A percentile compares a stretch with the other conserved stretches of the same genome.
Conservation (phyloP, 2,888 invertebrate species). For the Drosophila cracens region DNA sequence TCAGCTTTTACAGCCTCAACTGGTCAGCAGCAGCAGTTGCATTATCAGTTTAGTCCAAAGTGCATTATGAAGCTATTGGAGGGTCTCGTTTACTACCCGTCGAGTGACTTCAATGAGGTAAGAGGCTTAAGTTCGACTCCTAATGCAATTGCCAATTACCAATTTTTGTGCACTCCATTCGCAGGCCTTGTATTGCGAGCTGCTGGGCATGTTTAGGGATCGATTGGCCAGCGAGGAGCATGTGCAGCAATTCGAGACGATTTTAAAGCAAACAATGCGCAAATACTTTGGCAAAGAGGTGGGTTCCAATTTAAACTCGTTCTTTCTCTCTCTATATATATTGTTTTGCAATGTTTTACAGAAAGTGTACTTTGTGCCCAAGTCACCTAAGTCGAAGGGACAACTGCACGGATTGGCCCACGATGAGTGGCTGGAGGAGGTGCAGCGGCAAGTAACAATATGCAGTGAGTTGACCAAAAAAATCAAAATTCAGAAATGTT, state of each 20-base stretch:
- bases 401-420: constrained; percentile 85
- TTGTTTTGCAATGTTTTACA: constrained; percentile 39
- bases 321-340: too few relatives aligned
- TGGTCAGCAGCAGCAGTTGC: constrained; percentile 60
- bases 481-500: background rate
- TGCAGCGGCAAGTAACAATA: constrained; percentile 88
- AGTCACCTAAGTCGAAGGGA: constrained; percentile 62
- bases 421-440: constrained; percentile 88
- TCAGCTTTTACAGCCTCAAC: constrained; percentile 69
- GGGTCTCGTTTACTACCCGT: constrained; percentile 80
- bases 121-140: constrained; percentile 13
- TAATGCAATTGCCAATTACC: constrained; percentile 17
- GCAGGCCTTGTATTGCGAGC: constrained; percentile 91
- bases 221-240: constrained; percentile 89
- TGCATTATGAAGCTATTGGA: constrained; percentile 83
- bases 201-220: constrained; percentile 90
- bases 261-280: constrained; percentile 86
- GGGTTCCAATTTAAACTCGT: background rate
- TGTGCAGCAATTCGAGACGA: constrained; percentile 87
- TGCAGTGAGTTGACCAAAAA: constrained; percentile 86
- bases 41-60: constrained; percentile 85
- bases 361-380: constrained; percentile 84
- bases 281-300: constrained; percentile 83
- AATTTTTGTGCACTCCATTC: constrained; percentile 20
- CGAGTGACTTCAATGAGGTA: constrained; percentile 83